Evolutionary conservation across 2,797 vertebrate genomes (phyloP).

Genomic region (Centroberyx gerrardi): DNA sequence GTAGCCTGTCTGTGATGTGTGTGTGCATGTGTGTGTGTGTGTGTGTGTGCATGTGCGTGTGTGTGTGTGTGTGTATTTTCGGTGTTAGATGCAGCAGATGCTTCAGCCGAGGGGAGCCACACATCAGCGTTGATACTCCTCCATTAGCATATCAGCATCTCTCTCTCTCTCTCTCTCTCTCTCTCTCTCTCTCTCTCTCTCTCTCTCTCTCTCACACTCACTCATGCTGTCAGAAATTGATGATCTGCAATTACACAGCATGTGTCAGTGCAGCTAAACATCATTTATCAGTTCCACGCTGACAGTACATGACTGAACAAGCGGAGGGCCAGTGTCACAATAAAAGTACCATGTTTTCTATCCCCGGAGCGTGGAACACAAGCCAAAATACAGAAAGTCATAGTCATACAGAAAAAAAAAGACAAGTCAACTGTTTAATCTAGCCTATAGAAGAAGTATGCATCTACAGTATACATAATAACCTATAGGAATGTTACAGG

Average conservation of each 20-base stretch:
- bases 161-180: neutral
- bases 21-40: no score
- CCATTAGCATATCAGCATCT: constrained; percentile 59
- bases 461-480: no score
- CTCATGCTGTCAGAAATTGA: constrained; percentile 73
- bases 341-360: constrained; percentile 25
- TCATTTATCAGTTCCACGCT: constrained; percentile 64
- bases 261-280: constrained; percentile 69
- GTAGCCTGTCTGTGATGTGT: constrained; percentile 44
- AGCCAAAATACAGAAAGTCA: constrained; percentile 1
- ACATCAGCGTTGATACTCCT: constrained; percentile 67
- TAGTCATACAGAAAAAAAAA: neutral
- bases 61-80: constrained; percentile 25
- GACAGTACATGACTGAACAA: constrained; percentile 54
- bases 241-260: constrained; percentile 78
- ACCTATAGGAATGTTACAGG: no score
- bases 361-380: neutral
- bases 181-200: neutral
- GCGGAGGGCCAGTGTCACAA: constrained; percentile 28
- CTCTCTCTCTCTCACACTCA: constrained; percentile 19
- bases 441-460: no score
- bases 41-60: neutral
- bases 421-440: no score
- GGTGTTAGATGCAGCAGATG: constrained; percentile 71
- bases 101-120: constrained; percentile 70